Base-by-base conservation (phyloP, 1,140 invertebrate species). In the Zelostemma sp. region DNA sequence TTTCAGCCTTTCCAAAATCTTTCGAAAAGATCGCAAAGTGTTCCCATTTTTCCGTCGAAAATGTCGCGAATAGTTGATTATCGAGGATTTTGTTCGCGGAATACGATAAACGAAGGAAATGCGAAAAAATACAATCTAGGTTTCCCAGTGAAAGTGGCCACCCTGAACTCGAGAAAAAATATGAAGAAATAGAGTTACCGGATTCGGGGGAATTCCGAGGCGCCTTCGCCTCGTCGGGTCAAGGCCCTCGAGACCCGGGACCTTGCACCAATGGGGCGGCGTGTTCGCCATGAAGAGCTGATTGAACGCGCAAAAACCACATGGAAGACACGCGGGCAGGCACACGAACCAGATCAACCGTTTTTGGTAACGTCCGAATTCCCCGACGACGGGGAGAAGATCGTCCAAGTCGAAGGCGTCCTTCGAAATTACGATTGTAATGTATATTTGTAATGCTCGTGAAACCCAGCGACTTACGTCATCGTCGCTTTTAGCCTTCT, bases 261-360 rank as follows among this genome's bases (percentile, higher is more conserved):
- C 86, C 45, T 82, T 86, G 74, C 94, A 95, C 93, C 93, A 94
- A 82, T 95, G 92, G 25, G 91, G 88, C 0, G 93, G 93, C 15
- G 89, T 88, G 69, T 94, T 91, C 0, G 92, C 89, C 92, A 95
- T 94, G 80, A 95, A 95, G 1, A 95, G 88, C 78, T 96, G 95
- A 84, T 95, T 95, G 80, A 95, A 96, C 0, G 93, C 93, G 79
- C 94, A 93, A 80, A 95, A 95, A 1, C 94, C 94, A 76, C 94
- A 96, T 0, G 94, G 93, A 54, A 96, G 88, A 71, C 94, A 95
- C 1, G 93, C 93, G 8, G 95, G 94, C 18, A 96, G 81, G 73
- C 94, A 95, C 11, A 96, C 92, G 14, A 95, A 86, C 92, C 93
- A 96, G 15, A 96, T 81, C 40, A 97, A 84, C 51, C 94, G 85